Evolutionary conservation across 2,888 invertebrate genomes (phyloP), one percentile per base, ranked within the genome.

Genomic region (Parnassius mnemosyne): DNA sequence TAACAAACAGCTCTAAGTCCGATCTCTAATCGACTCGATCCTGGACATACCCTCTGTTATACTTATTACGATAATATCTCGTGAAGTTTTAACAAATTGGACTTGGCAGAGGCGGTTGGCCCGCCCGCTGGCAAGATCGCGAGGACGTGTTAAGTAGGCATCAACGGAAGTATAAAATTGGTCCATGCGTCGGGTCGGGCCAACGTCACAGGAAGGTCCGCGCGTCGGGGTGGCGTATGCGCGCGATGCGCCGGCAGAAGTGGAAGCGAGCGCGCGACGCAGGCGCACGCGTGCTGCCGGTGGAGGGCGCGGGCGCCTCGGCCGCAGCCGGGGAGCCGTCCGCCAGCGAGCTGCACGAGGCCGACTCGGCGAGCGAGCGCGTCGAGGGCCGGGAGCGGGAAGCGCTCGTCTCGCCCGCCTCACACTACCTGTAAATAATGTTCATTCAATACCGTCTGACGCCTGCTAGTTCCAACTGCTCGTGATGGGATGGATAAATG

Each of bases 331-430:
- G 72, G 73, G 72, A 70, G 68, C 69, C 70, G 72, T 69, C 72
- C 76, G 78, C 79, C 79, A 86, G 81, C 80, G 87, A 87, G 78
- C 84, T 83, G 83, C 89, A 88, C 77, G 89, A 89, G 71, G 83
- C 83, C 74, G 88, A 87, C 85, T 89, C 89, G 71, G 88, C 88
- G 84, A 89, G 89, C 86, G 89, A 89, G 88, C 87, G 87, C 85
- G 83, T 79, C 79, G 86, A 86, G 71, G 79, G 83, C 78, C 80
- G 84, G 76, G 82, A 83, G 81, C 84, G 82, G 75, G 79, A 80
- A 71, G 85, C 87, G 88, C 89, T 85, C 89, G 86, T 81, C 89
- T 86, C 87, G 88, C 87, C 79, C 79, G 85, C 89, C 90, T 87
- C 89, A 84, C 89, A 90, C 89, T 89, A 88, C 85, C 85, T 74